phyloP scores from a whole-genome alignment of 2,113 vertebrate genomes.

The Ciconia stormi region DNA sequence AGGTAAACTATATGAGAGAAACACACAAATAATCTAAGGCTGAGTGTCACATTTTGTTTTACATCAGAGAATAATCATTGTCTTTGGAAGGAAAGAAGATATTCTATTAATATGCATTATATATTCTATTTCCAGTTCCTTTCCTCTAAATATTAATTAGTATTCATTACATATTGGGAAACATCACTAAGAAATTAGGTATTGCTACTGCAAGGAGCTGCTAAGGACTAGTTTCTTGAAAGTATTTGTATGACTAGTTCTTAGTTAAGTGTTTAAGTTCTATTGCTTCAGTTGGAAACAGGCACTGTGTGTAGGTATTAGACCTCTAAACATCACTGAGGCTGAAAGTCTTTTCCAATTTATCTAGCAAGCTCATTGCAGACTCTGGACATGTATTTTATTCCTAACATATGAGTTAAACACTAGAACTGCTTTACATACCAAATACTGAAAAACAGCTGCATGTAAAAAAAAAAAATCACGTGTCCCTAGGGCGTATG shows the following conservation, averaged over 20 bases:
- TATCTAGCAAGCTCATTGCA: not conserved
- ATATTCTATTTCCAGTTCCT: not conserved
- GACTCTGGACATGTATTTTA: not conserved
- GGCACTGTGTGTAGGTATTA: not conserved
- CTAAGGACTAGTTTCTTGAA: not conserved
- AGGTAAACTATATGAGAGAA: not conserved
- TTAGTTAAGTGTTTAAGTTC: not conserved
- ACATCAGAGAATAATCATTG: not conserved
- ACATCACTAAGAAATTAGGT: not conserved
- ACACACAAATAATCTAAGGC: not conserved
- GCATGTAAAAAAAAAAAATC: not conserved
- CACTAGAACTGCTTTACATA: not conserved
- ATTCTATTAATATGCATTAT: not conserved
- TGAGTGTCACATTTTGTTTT: not conserved
- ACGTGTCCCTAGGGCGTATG: not conserved
- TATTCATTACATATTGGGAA: not conserved
- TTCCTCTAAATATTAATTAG: not conserved
- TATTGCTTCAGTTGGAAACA: not conserved
- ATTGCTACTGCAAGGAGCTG: not conserved
- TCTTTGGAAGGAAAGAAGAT: not conserved
- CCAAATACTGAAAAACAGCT: not conserved
- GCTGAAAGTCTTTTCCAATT: not conserved
- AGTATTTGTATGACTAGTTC: not conserved
- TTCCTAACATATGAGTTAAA: not conserved
- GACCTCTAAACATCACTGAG: not conserved